Conservation (phyloP, 1,140 invertebrate species). For the Proales similis region DNA sequence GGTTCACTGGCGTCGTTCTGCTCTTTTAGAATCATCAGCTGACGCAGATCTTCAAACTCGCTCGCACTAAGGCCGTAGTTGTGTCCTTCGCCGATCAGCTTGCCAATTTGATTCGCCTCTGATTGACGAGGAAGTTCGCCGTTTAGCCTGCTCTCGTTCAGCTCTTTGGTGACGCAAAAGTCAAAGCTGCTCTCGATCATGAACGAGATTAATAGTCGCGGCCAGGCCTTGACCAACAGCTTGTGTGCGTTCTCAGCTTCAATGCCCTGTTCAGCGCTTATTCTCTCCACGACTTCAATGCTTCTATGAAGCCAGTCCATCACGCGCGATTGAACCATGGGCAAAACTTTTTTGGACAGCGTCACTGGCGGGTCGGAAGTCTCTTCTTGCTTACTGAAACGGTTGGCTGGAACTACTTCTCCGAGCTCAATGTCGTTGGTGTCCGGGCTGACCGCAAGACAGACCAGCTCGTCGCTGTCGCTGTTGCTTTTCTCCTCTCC, state of each 20-base stretch:
- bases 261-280: background rate
- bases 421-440: constrained; percentile 10
- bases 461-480: too few relatives aligned
- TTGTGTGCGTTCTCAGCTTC: background rate
- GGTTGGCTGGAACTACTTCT: background rate
- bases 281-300: background rate
- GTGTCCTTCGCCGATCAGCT: background rate
- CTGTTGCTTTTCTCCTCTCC: too few relatives aligned
- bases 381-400: background rate
- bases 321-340: constrained; percentile 1
- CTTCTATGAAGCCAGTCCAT: constrained; percentile 27
- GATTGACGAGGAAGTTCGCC: background rate
- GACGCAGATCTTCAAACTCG: background rate
- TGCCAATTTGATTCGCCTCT: background rate
- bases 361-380: background rate
- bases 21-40: background rate
- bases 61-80: background rate
- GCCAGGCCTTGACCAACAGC: background rate
- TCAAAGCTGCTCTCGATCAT: constrained; percentile 32
- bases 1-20: background rate
- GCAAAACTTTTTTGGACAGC: constrained; percentile 32
- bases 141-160: background rate
- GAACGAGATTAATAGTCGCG: background rate
- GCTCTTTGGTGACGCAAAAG: constrained; percentile 19
- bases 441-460: too few relatives aligned